Conservation (phyloP, 2,888 invertebrate species). For the Hypselothyrea guttata region DNA sequence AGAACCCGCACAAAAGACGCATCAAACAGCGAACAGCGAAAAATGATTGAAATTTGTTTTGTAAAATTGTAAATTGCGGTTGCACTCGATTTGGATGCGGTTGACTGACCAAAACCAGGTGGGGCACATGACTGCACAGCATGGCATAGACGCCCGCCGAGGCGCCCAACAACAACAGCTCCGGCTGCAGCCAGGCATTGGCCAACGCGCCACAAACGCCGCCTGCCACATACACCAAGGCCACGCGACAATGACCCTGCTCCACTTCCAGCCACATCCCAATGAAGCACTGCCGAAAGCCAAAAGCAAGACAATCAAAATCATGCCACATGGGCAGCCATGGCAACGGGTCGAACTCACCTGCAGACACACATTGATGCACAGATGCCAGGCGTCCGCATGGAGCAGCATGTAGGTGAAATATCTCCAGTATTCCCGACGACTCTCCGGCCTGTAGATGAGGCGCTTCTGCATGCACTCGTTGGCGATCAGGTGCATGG, state of each 20-base stretch:
- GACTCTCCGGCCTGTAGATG: slow-evolving; percentile 62
- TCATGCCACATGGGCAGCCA: too few relatives aligned
- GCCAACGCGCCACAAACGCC: slow-evolving; percentile 90
- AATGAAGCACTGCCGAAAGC: slow-evolving; percentile 57
- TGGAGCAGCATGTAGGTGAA: slow-evolving; percentile 91
- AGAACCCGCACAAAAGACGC: too few relatives aligned
- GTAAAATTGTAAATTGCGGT: slow-evolving; percentile 45
- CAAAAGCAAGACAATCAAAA: background rate
- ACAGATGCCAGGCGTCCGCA: slow-evolving; percentile 88
- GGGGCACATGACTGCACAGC: slow-evolving; percentile 92
- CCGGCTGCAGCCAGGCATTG: slow-evolving; percentile 88
- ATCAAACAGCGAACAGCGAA: slow-evolving; percentile 19
- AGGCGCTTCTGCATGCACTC: slow-evolving; percentile 64
- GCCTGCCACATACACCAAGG: slow-evolving; percentile 88
- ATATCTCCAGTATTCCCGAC: slow-evolving; percentile 86
- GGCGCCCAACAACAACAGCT: slow-evolving; percentile 91
- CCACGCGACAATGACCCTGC: slow-evolving; percentile 89
- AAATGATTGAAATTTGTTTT: background rate
- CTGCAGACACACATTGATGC: slow-evolving; percentile 89
- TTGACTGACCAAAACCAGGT: slow-evolving; percentile 87
- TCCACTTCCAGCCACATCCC: slow-evolving; percentile 85
- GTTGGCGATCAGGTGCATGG: slow-evolving; percentile 62
- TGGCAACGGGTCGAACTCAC: too few relatives aligned
- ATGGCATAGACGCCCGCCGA: slow-evolving; percentile 95
- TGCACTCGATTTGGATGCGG: slow-evolving; percentile 45